Base-by-base conservation (phyloP, 1,140 invertebrate genomes). In the Sycobia sp. region DNA sequence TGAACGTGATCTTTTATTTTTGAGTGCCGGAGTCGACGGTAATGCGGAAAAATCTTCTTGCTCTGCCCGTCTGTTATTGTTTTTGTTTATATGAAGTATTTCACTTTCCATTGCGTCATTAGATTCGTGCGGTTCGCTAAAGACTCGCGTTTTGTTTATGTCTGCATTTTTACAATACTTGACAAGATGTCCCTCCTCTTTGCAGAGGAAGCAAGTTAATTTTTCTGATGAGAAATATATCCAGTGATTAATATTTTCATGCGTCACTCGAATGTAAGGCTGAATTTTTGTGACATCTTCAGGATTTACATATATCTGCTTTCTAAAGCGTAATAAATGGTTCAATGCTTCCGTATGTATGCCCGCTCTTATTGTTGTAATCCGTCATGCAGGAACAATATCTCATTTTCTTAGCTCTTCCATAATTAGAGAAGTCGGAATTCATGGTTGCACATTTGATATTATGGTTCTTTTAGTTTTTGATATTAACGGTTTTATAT, bases 381-480 rank as follows among this genome's bases (percentile, higher is more conserved):
- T 65, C 7, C 10, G 34, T 39, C 34, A 55, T 3, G 16, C 36
- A 18, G 51, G 51, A 2, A 50, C 7, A 32, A 50, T 50, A n/a
- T 16, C 27, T 29, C n/a, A 4, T 44, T 10, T 32, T 5, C 5
- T 50, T 50, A 50, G 16, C n/a, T 50, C 25, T 1, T 32, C n/a
- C 25, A 16, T 9, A n/a, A 50, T 50, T 10, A 50, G 4, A 1
- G 47, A 16, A 10, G 47, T 4, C n/a, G 69, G 65, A 11, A 69
- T 71, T 2, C 62, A 61, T 16, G 65, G 69, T 14, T 64, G 66
- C 0, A 69, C 65, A 56, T 71, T 71, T 5, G 64, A 69, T 51
- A 71, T 32, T 49, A n/a, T n/a, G n/a, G n/a, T n/a, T n/a, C n/a
- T n/a, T n/a, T n/a, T n/a, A n/a, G n/a, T n/a, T n/a, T n/a, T n/a